phyloP scores from a whole-genome alignment of 2,888 invertebrate species.

The Charanyca ferruginea region DNA sequence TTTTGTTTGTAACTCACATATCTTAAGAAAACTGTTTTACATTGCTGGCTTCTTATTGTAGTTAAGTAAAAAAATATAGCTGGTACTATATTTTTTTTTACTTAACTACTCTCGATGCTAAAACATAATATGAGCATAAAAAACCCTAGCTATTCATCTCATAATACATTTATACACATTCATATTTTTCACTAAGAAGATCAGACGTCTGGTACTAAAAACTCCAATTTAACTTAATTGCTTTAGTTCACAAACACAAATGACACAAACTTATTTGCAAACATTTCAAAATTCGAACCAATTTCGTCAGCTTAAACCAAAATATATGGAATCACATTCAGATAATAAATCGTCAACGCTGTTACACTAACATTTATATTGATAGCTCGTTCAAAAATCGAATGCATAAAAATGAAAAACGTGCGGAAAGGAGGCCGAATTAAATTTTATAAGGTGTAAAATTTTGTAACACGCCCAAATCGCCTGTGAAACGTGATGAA shows the following conservation, averaged over 20 bases:
- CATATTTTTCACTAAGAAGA: not conserved
- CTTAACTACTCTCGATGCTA: too few species aligned
- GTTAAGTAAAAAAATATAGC: too few species aligned
- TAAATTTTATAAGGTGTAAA: slow-evolving; percentile 55
- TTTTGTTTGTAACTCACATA: not conserved
- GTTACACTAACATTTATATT: slow-evolving; percentile 42
- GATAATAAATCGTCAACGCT: slow-evolving; percentile 38
- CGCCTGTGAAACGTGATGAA: slow-evolving; percentile 53
- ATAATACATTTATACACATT: not conserved
- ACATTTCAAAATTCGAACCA: slow-evolving; percentile 13
- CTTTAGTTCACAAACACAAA: slow-evolving; percentile 17
- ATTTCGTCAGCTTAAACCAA: slow-evolving; percentile 14
- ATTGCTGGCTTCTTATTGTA: not conserved
- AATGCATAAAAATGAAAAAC: slow-evolving; percentile 38
- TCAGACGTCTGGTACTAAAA: not conserved
- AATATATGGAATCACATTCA: slow-evolving; percentile 40
- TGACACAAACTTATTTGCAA: slow-evolving; percentile 2
- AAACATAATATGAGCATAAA: too few species aligned
- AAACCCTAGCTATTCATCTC: not conserved
- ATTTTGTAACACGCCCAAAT: slow-evolving; percentile 47
- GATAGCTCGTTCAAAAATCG: slow-evolving; percentile 21
- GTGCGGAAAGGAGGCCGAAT: slow-evolving; percentile 8
- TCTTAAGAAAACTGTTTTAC: not conserved
- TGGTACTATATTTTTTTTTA: too few species aligned
- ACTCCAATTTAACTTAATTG: not conserved